Evolutionary conservation across 2,888 invertebrate species (phyloP), one percentile per base, ranked within the genome.

Genomic region (Nomada ferruginata): DNA sequence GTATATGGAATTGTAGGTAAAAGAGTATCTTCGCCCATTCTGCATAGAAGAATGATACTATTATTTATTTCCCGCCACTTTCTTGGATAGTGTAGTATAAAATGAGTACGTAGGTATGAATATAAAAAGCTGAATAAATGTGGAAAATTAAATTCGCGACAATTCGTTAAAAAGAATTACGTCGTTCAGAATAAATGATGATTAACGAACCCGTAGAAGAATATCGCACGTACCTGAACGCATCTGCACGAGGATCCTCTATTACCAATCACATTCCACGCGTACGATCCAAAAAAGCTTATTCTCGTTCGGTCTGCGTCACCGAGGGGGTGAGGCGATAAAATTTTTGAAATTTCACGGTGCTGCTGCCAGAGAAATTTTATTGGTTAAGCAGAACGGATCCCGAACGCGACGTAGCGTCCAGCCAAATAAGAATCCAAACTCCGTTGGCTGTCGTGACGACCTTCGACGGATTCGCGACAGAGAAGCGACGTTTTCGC

Each of bases 391-490:
- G 23, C 71, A 29, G 53, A 71, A 71, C 42, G 26, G 44, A 44
- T 44, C 57, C 13, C 23, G 44, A 44, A 44, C 42, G 53, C 55
- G 44, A 77, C 53, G 53, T 26, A 60, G 26, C 79, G 50, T 71
- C 55, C 80, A 63, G 20, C n/a, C 66, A 65, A 71, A 47, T 59
- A 64, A 72, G 73, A 80, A 69, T 80, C 79, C 79, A 65, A 76
- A 60, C 50, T 53, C 66, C 47, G 72, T 64, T 59, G 79, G 60
- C 61, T 55, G 64, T 66, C 68, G 73, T 63, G 83, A 74, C 68
- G 83, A 81, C 83, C 87, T 87, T 85, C 76, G 79, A 81, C 72
- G 71, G 68, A 76, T 76, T 72, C 83, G 73, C 82, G 81, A 83
- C 85, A 83, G 77, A 23, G 63, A 69, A 13, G 59, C 73, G 66